phyloP scores from a whole-genome alignment of 2,113 vertebrate genomes.

The Pimephales promelas region DNA sequence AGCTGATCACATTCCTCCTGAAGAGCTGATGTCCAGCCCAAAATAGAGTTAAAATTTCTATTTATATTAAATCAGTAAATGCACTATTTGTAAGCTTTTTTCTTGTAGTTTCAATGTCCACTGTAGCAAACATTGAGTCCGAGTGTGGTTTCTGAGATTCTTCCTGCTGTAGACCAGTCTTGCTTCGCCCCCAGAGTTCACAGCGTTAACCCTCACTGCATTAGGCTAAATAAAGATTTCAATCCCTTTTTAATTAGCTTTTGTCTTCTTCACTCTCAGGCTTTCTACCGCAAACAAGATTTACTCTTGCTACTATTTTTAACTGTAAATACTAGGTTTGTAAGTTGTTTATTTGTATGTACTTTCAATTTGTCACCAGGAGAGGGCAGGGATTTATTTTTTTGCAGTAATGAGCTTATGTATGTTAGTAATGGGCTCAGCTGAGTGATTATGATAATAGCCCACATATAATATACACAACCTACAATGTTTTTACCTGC shows the following conservation, averaged over 20 bases:
- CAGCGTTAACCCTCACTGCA: conserved; percentile 66
- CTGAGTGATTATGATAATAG: background rate
- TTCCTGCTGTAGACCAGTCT: conserved; percentile 41
- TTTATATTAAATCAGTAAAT: conserved; percentile 60
- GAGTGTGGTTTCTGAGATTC: conserved; percentile 2
- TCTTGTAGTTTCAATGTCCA: conserved; percentile 37
- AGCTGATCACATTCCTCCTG: conserved; percentile 28
- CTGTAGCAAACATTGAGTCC: conserved; percentile 7
- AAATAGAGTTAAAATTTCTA: conserved; percentile 50
- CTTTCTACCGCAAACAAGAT: conserved; percentile 58
- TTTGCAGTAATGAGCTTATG: background rate
- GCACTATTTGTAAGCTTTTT: conserved; percentile 38
- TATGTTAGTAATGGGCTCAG: background rate
- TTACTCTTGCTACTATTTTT: conserved; percentile 50
- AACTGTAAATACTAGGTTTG: conserved; percentile 15
- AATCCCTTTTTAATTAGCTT: conserved; percentile 77
- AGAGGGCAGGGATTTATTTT: conserved; percentile 8
- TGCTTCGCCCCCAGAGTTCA: conserved; percentile 56
- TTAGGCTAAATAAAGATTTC: conserved; percentile 79
- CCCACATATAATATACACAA: background rate
- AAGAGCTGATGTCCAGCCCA: background rate
- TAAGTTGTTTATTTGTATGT: conserved; percentile 29
- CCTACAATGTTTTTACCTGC: background rate
- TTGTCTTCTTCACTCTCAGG: conserved; percentile 60
- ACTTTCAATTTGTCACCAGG: conserved; percentile 12